Conservation (phyloP, 2,888 invertebrate genomes). For the Terebella lapidaria region DNA sequence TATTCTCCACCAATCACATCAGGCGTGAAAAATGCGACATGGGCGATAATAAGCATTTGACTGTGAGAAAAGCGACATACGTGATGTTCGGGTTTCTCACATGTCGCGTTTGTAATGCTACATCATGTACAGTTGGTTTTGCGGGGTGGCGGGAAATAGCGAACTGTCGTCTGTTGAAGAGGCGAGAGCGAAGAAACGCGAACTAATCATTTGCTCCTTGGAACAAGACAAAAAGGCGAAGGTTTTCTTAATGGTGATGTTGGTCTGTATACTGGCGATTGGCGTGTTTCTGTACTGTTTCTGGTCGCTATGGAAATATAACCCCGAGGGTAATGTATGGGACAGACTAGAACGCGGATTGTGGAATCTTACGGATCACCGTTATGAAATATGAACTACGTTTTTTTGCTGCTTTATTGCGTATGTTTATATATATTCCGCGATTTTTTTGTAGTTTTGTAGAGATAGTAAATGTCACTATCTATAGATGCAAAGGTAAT, state of each 20-base stretch:
- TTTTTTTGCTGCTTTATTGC: too few species aligned
- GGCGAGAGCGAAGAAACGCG: slow-evolving; percentile 1
- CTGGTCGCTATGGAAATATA: slow-evolving; percentile 22
- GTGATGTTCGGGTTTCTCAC: too few species aligned
- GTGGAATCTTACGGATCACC: background rate
- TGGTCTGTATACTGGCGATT: slow-evolving; percentile 13
- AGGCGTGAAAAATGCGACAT: too few species aligned
- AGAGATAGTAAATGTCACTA: too few species aligned
- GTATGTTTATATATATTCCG: too few species aligned
- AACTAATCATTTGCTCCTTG: slow-evolving; percentile 10
- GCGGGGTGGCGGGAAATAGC: slow-evolving; percentile 11
- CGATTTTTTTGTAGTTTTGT: too few species aligned
- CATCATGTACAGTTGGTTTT: slow-evolving; percentile 13
- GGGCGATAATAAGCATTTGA: too few species aligned
- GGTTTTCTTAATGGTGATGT: background rate
- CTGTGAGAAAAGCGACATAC: too few species aligned
- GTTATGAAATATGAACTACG: background rate
- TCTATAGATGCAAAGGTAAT: too few species aligned
- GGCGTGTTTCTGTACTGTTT: slow-evolving; percentile 18
- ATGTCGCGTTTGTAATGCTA: too few species aligned
- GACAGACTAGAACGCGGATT: background rate
- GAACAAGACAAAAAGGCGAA: slow-evolving; percentile 11
- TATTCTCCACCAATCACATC: too few species aligned
- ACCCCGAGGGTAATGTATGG: slow-evolving; percentile 1
- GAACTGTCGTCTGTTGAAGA: background rate